Evolutionary conservation across 2,888 invertebrate species (phyloP), one percentile per base, ranked within the genome.

Genomic region (Patella depressa): DNA sequence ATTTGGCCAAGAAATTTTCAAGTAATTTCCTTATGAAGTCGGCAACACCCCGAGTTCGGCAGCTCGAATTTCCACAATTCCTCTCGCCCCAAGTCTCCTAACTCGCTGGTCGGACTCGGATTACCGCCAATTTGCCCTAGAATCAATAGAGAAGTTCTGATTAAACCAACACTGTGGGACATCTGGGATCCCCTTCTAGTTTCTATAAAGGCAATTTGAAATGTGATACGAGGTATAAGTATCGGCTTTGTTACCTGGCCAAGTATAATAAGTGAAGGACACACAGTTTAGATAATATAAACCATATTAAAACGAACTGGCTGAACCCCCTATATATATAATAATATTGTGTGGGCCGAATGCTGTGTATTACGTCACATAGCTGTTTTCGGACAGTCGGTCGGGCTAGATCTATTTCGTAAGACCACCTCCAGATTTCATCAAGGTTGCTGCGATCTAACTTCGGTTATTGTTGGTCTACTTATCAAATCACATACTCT

Each of bases 21-120:
- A 76, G 76, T 76, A 76, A 76, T 76, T 76, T 76, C 76, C 76
- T 76, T 76, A 76, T 72, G 73, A 72, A 76, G 76, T 72, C 76
- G 76, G 45, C 69, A 72, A 76, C 76, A 76, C 76, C 76, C 76
- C 59, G 65, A 69, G 24, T 73, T 65, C 53, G 12, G 57, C 53
- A 73, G 72, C 24, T 76, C 59, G 45, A 69, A 69, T 76, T 65
- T 53, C 76, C 53, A 17, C 76, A 72, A 76, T 76, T 76, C 73
- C 76, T 72, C 53, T 57, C 24, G 55, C 59, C 65, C 53, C 69
- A 59, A 55, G 71, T 71, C 59, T 69, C 73, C 76, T 57, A 69
- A 59, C 45, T 65, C 57, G 73, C 69, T 59, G 73, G 65, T 65
- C 65, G 24, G 34, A 24, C 69, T 76, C 69, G 53, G 24, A 69